phyloP scores from a whole-genome alignment of 2,113 vertebrate genomes.

The Corapipo altera region DNA sequence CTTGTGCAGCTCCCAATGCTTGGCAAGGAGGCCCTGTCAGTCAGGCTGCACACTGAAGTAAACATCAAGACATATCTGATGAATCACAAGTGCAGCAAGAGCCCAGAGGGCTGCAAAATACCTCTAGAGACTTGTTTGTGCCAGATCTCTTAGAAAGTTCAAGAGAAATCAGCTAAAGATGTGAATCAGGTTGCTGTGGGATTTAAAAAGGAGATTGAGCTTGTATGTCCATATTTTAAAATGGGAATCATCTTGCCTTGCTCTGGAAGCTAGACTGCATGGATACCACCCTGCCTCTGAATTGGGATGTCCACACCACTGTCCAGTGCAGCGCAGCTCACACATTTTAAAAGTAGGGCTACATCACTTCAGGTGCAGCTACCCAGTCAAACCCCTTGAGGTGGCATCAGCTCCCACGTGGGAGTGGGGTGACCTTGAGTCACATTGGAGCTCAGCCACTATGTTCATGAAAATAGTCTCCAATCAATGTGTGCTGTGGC shows the following conservation, averaged over 20 bases:
- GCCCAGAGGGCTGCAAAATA: neutral
- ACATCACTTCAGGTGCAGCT: neutral
- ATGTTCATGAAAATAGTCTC: neutral
- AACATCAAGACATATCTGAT: neutral
- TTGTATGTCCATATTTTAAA: neutral
- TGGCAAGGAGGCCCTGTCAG: neutral
- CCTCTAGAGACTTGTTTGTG: neutral
- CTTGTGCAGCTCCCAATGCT: neutral
- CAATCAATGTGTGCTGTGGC: fast-evolving
- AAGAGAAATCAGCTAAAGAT: neutral
- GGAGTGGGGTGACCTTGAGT: neutral
- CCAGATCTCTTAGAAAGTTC: neutral
- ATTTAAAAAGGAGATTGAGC: neutral
- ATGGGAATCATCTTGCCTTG: neutral
- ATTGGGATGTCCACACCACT: neutral
- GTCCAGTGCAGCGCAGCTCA: neutral
- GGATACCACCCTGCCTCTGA: neutral
- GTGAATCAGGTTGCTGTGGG: neutral
- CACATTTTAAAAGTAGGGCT: neutral
- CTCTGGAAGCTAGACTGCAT: neutral
- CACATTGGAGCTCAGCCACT: neutral
- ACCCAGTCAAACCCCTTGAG: neutral
- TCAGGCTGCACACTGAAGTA: neutral
- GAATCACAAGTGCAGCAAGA: neutral
- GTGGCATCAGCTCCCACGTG: neutral